Percentiles rank a stretch among this genome's conserved stretches.
phyloP scores from a whole-genome alignment of 2,797 vertebrate genomes.

The Lagocephalus sceleratus region DNA sequence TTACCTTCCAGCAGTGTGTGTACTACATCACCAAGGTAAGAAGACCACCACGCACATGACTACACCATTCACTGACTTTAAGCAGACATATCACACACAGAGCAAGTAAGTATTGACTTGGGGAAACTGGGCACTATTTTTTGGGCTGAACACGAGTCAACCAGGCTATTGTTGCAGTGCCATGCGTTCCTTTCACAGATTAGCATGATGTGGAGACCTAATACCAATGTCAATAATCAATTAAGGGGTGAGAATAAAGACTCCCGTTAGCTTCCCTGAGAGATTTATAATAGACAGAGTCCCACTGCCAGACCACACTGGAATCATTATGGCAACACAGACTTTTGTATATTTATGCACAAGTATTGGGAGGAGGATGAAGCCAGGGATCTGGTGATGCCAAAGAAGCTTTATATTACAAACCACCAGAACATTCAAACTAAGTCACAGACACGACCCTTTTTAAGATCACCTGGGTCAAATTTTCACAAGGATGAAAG shows the following conservation, averaged over 20 bases:
- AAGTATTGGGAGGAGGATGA: constrained; percentile 13
- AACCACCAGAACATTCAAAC: constrained; percentile 8
- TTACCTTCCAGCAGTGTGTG: constrained; percentile 83
- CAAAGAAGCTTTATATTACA: constrained; percentile 10
- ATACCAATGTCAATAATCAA: constrained; percentile 56
- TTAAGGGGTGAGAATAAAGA: constrained; percentile 53
- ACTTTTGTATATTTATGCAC: constrained; percentile 34
- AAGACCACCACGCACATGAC: not conserved
- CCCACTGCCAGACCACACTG: constrained; percentile 50
- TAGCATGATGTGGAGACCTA: constrained; percentile 31
- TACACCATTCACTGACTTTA: not conserved
- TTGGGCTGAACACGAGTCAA: constrained; percentile 3
- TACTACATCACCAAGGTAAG: constrained; percentile 84
- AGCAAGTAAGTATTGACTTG: too few relatives aligned
- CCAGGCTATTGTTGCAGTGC: constrained; percentile 9
- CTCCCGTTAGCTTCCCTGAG: constrained; percentile 37
- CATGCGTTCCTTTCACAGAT: constrained; percentile 17
- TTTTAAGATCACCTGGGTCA: not conserved
- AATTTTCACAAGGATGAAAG: not conserved
- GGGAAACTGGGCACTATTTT: not conserved
- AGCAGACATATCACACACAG: too few relatives aligned
- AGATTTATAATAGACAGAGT: constrained; percentile 34
- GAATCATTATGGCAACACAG: constrained; percentile 53
- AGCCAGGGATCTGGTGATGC: constrained; percentile 12
- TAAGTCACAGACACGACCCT: not conserved